Base-by-base conservation (phyloP, 1,140 invertebrate species). In the Papilio dardanus region DNA sequence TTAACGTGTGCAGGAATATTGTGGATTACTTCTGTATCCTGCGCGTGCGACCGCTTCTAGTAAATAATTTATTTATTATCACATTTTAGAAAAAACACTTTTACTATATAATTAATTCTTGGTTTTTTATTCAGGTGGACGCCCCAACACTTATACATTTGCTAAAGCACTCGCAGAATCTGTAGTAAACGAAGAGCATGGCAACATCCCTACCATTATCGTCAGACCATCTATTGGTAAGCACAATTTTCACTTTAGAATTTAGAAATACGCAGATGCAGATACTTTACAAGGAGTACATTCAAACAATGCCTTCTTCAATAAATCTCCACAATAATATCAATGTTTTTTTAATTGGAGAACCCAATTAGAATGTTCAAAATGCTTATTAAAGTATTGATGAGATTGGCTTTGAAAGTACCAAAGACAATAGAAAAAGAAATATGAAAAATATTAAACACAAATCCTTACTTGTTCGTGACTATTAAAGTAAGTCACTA, bases 141-240 rank as follows among this genome's bases (percentile, higher is more conserved):
- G 78, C 21, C 97, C 97, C 7, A 98, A 98, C 81, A 97, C 97
- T 0, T 98, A 98, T 76, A 97, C 96, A 0, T 98, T 97, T 83
- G 96, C 96, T 0, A 98, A 98, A 92, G 95, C 96, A 37, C 84
- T 98, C 68, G 96, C 97, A 0, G 97, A 98, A 87, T 94, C 96
- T 79, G 94, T 97, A n/a, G 92, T 97, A 1, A 93, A 94, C 21
- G 96, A 97, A 78, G 95, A 97, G 76, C 94, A 94, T 40, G 94
- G 95, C 73, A 79, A 93, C 30, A 83, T 99, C 28, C 98, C 98
- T 0, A 93, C 96, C 1, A 95, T 97, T 2, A 97, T 99, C 71
- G 95, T 98, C 33, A 95, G 98, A 83, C 98, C 99, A 1, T 99
- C 98, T 0, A 98, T 99, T 84, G 97, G 97, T 97, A 93, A 93